Base-by-base conservation (phyloP, 2,888 invertebrate genomes). In the Gandaritis pyraliata region DNA sequence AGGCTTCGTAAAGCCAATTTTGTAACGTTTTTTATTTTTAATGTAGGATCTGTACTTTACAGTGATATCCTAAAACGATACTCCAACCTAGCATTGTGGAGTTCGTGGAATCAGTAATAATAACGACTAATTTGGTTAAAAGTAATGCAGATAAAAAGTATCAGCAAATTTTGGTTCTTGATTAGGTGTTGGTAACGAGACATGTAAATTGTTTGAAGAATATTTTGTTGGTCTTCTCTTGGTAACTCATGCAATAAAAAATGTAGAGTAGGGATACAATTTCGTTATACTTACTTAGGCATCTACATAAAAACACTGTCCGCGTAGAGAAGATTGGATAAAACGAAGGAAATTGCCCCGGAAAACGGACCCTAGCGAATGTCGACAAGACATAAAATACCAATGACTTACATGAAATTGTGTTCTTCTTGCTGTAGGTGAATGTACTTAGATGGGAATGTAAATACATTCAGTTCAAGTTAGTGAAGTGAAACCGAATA, bases 321-420 rank as follows among this genome's bases (percentile, higher is more conserved):
- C 52, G 63, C 47, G 45, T 63, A 50, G 45, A 23, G 63, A 49
- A 65, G 58, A 58, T 58, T 61, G 58, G 65, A 56, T 61, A 61
- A 61, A 61, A 65, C 48, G 55, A 48, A 58, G 65, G 51, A 65
- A 65, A 65, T 55, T 55, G 58, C 13, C 43, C 61, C 65, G 58
- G 61, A 65, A 65, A 58, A 58, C 49, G 45, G 61, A 61, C 61
- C 58, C 54, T 41, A 51, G 58, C 58, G 18, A 53, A 58, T 58
- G 58, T 55, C 51, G 58, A 43, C 60, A 55, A 58, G 48, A 58
- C 55, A 54, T 61, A 58, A 65, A 65, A 61, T 52, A 58, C 51
- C 63, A 59, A 64, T 59, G 56, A 56, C 59, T 59, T 59, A 64
- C 52, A 58, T 41, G 41, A 63, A 64, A 58, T 48, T 57, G 49